Evolutionary conservation across 1,140 invertebrate species (phyloP), one percentile per base, ranked within the genome.

Genomic region (Thaumatotibia leucotreta): DNA sequence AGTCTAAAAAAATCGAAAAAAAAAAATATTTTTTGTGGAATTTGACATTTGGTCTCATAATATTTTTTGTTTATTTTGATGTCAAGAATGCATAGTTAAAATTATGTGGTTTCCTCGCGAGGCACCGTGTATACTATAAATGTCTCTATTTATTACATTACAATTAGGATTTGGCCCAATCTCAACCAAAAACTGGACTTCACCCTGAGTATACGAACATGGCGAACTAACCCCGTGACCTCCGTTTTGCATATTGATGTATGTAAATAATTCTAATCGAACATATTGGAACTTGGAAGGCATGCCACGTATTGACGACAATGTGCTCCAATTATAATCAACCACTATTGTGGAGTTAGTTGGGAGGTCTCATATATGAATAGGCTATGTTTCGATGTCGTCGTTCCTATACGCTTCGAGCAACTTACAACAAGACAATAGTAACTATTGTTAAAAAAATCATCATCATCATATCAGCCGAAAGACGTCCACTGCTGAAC

Each of bases 311-410:
- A 27, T 58, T 52, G 50, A 9, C 49, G 45, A 68, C 63, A 68
- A 68, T 68, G 54, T 61, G 11, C 17, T 10, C 27, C 67, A 68
- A 68, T 68, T 68, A 68, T 52, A 68, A 68, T 68, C 67, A 68
- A 52, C 54, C 27, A n/a, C 33, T 61, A 66, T 66, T 61, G 50
- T 64, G 22, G 14, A 31, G 22, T 45, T 45, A 45, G 39, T 45
- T 45, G 39, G 6, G 20, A 45, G 17, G 39, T 8, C 39, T 45
- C 17, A 6, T 20, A 14, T 6, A 33, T 33, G 32, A 33, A 45
- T 8, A 45, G 5, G 39, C 39, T 11, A n/a, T n/a, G 35, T n/a
- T 11, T 39, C 11, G 35, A 5, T 11, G 11, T n/a, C n/a, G n/a
- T n/a, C n/a, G n/a, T n/a, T n/a, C n/a, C n/a, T n/a, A n/a, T 4